phyloP scores from a whole-genome alignment of 1,140 invertebrate species.

The Cylas formicarius region DNA sequence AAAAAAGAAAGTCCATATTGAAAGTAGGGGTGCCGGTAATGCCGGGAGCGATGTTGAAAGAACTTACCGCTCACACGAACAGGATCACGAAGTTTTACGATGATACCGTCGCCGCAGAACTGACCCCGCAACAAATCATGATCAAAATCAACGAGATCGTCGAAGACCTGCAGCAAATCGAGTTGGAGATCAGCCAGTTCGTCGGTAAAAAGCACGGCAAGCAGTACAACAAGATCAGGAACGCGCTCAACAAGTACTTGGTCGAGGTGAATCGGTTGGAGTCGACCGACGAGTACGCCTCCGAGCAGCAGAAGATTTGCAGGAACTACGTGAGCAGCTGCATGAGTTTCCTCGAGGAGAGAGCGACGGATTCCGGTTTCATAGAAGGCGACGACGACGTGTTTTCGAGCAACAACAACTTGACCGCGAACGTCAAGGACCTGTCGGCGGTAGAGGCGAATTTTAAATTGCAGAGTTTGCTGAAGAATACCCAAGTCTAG shows the following conservation, averaged over 20 bases:
- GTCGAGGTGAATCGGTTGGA: slow-evolving; percentile 7
- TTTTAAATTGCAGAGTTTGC: slow-evolving; percentile 15
- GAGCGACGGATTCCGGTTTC: slow-evolving; percentile 8
- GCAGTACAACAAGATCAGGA: slow-evolving; percentile 19
- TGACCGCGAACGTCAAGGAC: slow-evolving; percentile 1
- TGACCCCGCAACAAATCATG: slow-evolving; percentile 6
- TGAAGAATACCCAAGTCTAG: slow-evolving; percentile 21
- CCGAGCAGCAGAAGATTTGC: slow-evolving; percentile 22
- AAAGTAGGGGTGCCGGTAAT: slow-evolving; percentile 31
- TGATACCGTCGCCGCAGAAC: neutral
- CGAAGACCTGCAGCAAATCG: slow-evolving; percentile 20
- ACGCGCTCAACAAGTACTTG: slow-evolving; percentile 10
- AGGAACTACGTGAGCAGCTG: slow-evolving; percentile 28
- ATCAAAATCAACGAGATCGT: slow-evolving; percentile 20
- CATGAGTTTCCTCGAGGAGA: slow-evolving; percentile 28
- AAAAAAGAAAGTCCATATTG: slow-evolving; percentile 27
- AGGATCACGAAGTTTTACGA: slow-evolving; percentile 5
- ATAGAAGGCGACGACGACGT: slow-evolving; percentile 20
- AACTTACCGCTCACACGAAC: slow-evolving; percentile 16
- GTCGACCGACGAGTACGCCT: slow-evolving; percentile 15
- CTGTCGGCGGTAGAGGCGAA: slow-evolving; percentile 4
- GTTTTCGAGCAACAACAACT: slow-evolving; percentile 21
- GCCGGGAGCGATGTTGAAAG: slow-evolving; percentile 26
- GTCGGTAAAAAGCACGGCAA: slow-evolving; percentile 23
- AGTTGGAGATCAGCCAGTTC: slow-evolving; percentile 28